Evolutionary conservation across 2,797 vertebrate species (phyloP), one percentile per base, ranked within the genome.

Genomic region (Triplophysa bombifrons): DNA sequence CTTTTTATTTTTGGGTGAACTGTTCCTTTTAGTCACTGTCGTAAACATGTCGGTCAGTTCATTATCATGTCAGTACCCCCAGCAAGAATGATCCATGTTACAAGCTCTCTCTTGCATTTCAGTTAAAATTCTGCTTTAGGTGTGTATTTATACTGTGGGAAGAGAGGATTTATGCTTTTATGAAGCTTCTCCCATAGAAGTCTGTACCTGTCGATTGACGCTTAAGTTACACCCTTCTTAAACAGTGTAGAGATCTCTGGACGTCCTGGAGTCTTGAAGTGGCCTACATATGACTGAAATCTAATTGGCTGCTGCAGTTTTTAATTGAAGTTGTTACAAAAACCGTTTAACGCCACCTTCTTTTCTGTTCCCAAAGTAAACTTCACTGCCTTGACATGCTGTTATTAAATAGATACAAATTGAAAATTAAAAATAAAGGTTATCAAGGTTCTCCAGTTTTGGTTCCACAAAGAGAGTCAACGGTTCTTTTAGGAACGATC

Each of bases 261-360:
- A 38, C 1, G 34, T 38, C 6, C 34, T 34, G 0, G 6, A 34
- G 1, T 38, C 34, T 38, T 38, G n/a, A 12, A 13, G 19, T 70
- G 61, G 72, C 56, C 56, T 73, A 30, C 56, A 61, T 61, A 30
- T 8, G 1, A 25, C 19, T 8, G 34, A 10, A n/a, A 56, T 67
- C 63, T 76, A 11, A 76, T 76, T 76, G 63, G 63, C 74, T 76
- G 63, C 74, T 14, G 50, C 20, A 16, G 34, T n/a, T 76, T 67
- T 67, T 20, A 76, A 67, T 27, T 10, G 9, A 75, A 75, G 17
- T 66, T 66, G 9, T 44, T 66, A 44, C 16, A 19, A 13, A 64
- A 6, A 11, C 2, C 13, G 44, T 63, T 50, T 22, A 27, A 41
- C 3, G 5, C 61, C 14, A 22, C 2, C 5, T 13, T 22, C 19